Base-by-base conservation (phyloP, 1,140 invertebrate species). In the Aphelenchoides fujianensis region DNA sequence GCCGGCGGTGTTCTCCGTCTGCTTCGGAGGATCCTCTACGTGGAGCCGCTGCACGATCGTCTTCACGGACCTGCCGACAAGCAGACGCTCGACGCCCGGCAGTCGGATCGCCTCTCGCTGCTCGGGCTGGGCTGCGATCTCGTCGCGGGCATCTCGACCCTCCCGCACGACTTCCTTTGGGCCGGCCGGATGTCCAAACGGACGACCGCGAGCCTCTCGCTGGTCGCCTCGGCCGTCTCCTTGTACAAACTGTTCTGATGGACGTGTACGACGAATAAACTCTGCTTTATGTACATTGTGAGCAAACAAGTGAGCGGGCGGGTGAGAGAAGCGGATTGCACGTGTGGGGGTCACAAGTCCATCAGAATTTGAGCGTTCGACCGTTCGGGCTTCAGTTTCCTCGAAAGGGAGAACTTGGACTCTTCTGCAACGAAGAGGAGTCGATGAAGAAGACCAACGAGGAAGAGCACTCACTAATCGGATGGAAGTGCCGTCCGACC, bases 321-420 rank as follows among this genome's bases (percentile, higher is more conserved):
- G 41, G 12, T 12, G 12, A 23, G 41, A 48, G 23, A 48, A 12
- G 41, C 23, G 12, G 23, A 59, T 59, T 59, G 55, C 55, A 7
- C 19, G 28, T 64, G 63, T 37, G 63, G 16, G n/a, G n/a, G 32
- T 78, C 68, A 82, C 63, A 82, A 82, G 55, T 82, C 81, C 81
- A 82, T 82, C n/a, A 82, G 41, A 71, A 82, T 82, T 37, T 84
- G 82, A 16, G 81, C 79, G 73, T 83, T 83, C 23, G 81, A 77
- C 35, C 79, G 83, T 67, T 83, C 82, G 28, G 82, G 80, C 61
- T 84, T 83, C 12, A 83, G 68, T 69, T 77, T 80, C 41, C 80
- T 82, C 28, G 82, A 80, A 7, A 83, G 55, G 9, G 82, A 83
- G 68, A 83, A 83, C 55, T 83, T 83, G 7, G 82, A 73, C 71